Evolutionary conservation across 2,888 invertebrate genomes (phyloP).

Genomic region (Hedya salicella): DNA sequence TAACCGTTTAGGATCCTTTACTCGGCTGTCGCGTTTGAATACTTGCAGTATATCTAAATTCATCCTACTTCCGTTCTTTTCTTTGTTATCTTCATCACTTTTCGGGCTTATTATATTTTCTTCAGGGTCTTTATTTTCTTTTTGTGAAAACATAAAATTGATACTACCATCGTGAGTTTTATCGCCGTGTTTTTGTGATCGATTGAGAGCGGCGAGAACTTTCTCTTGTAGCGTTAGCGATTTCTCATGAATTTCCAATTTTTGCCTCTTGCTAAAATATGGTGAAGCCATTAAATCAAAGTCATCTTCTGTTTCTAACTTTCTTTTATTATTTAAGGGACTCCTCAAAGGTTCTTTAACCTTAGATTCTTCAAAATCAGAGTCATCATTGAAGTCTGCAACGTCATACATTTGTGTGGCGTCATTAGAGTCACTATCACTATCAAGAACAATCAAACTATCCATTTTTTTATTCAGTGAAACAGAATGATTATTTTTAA

Average conservation of each 20-base stretch:
- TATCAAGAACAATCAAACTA: constrained; percentile 71
- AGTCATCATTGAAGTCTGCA: constrained; percentile 47
- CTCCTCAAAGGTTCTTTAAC: constrained; percentile 45
- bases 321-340: constrained; percentile 60
- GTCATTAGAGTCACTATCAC: constrained; percentile 71
- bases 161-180: constrained; percentile 30
- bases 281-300: constrained; percentile 63
- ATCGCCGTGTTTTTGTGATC: constrained; percentile 30
- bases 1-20: constrained; percentile 52
- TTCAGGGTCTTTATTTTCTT: constrained; percentile 65
- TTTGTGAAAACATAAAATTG: constrained; percentile 61
- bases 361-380: constrained; percentile 35
- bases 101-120: constrained; percentile 24
- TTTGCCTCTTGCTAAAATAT: constrained; percentile 72
- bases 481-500: constrained; percentile 43
- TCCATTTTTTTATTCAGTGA: constrained; percentile 49
- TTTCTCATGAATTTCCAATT: constrained; percentile 57
- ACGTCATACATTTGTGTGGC: constrained; percentile 60
- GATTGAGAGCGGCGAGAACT: constrained; percentile 62
- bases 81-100: constrained; percentile 45
- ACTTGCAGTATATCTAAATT: constrained; percentile 64
- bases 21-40: constrained; percentile 62
- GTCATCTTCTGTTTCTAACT: constrained; percentile 57
- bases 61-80: constrained; percentile 47
- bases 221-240: constrained; percentile 66